Percentiles rank a stretch among this genome's conserved stretches.
Evolutionary conservation across 2,797 vertebrate species (phyloP).

Genomic region (Anableps anableps): DNA sequence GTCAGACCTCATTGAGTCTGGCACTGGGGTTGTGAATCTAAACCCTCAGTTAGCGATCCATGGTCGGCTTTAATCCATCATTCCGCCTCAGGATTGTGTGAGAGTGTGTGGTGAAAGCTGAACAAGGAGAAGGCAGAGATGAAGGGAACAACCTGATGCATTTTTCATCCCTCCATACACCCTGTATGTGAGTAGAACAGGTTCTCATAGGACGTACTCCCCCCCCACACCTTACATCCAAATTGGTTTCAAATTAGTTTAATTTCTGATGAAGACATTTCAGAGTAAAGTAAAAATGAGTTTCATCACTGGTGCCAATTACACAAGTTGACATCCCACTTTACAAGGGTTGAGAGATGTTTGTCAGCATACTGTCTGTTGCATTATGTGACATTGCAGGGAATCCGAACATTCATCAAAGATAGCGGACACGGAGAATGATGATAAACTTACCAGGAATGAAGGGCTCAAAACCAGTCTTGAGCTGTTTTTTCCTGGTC

Average conservation of each 20-base stretch:
- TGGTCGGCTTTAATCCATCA: conserved; percentile 62
- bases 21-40: conserved; percentile 41
- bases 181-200: conserved; percentile 29
- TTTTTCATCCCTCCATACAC: conserved; percentile 26
- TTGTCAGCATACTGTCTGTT: neutral
- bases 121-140: conserved; percentile 6
- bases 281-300: conserved; percentile 35
- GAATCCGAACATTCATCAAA: neutral
- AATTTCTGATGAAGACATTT: conserved; percentile 37
- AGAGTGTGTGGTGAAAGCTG: conserved; percentile 8
- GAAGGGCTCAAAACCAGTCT: too few species aligned
- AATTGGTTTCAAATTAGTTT: conserved; percentile 45
- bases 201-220: neutral
- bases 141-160: conserved; percentile 31
- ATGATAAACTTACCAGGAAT: neutral
- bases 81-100: conserved; percentile 22
- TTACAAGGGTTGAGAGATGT: neutral
- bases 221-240: conserved; percentile 6
- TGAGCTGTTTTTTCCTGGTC: too few species aligned
- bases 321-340: conserved; percentile 38
- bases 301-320: conserved; percentile 11
- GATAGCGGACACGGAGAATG: neutral
- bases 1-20: conserved; percentile 38
- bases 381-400: neutral
- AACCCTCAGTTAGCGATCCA: conserved; percentile 53